Base-by-base conservation (phyloP, 2,888 invertebrate genomes). In the Fabriciana adippe region DNA sequence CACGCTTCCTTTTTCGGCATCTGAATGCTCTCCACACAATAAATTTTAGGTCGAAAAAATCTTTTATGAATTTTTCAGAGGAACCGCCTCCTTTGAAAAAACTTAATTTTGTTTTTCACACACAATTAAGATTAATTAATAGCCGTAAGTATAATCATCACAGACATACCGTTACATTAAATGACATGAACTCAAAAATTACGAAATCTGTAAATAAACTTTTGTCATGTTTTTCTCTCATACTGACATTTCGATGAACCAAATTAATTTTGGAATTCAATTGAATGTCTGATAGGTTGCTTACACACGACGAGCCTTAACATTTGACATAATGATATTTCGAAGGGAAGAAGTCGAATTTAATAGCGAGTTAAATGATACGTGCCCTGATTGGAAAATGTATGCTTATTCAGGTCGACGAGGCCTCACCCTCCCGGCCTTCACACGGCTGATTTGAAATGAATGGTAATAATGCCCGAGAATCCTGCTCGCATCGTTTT, bases 361-460 rank as follows among this genome's bases (percentile, higher is more conserved):
- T 92, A 91, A 92, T 92, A 92, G 92, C 90, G 81, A 91, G 91
- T 92, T 92, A 90, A 92, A 92, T 92, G 91, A 92, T 91, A 92
- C 92, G 92, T 92, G 90, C 84, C 85, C 89, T 92, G 91, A 92
- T 92, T 92, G 92, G 92, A 92, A 92, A 92, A 92, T 92, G 91
- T 92, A 91, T 91, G 91, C 88, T 91, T 91, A 92, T 92, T 92
- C 92, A 92, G 88, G 88, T 88, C 89, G 89, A 82, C 84, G 81
- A 78, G 79, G 80, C 82, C 80, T 79, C 72, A 75, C 81, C 84
- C 83, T 81, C 84, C 83, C 84, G 74, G 78, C 83, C 87, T 85
- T 85, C 86, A 87, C 86, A 88, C 89, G 92, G 88, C 87, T 90
- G 91, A 89, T 91, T 92, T 91, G 87, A 91, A 92, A 92, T 92